Evolutionary conservation across 2,888 invertebrate species (phyloP), one percentile per base, ranked within the genome.

Genomic region (Phaonia tiefii): DNA sequence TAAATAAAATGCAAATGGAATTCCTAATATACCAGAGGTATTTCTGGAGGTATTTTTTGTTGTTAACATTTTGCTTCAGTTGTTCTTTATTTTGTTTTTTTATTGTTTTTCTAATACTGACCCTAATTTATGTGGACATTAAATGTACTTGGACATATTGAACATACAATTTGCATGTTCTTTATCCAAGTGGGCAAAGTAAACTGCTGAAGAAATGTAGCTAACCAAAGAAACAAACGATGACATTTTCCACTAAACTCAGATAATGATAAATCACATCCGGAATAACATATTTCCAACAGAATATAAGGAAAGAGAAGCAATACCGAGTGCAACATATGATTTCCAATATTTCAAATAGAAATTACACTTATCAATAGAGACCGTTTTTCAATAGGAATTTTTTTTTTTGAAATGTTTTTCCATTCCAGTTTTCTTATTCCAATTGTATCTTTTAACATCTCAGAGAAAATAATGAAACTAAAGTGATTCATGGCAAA

Each of bases 81-180:
- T 39, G 1, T 42, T 20, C 15, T 20, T 60, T 51, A 5, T 5
- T 49, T 5, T 46, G 37, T 2, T 71, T 58, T 2, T 46, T 26
- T n/a, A 60, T 54, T 17, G 11, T 46, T 15, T 22, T 60, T 51
- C 37, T 72, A 67, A 31, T 69, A 72, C 72, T 75, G 75, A 80
- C 80, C 80, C 75, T 80, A 75, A 75, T 80, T 80, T 72, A 39
- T 39, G 56, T 67, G 56, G 67, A 73, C 69, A 73, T 73, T 75
- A 63, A 75, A 72, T 67, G 66, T 63, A 72, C 71, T 71, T 71
- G 66, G 66, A 79, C 54, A 65, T 63, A 63, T 63, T 25, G 56
- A 1, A 20, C 67, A 66, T 44, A 25, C 49, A 75, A 17, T 46
- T 46, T 63, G 56, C 63, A 46, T 60, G 58, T 69, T 54, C n/a